Evolutionary conservation across 1,140 invertebrate genomes (phyloP).

Genomic region (fruit fly (Drosophila melanogaster)): Release_6_plus_ISO1_MT NT_033779.5:19209501-19210000

Average conservation of each 20-base stretch:
- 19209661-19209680: neutral
- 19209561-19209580: slow-evolving; percentile 43
- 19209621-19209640: neutral
- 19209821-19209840: neutral
- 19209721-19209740: too few relatives aligned
- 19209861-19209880: slow-evolving; percentile 34
- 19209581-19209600: slow-evolving; percentile 27
- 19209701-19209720: too few relatives aligned
- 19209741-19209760: too few relatives aligned
- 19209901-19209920: slow-evolving; percentile 25
- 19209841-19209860: neutral
- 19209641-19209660: neutral
- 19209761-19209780: neutral
- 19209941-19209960: slow-evolving; percentile 33
- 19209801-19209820: slow-evolving; percentile 14
- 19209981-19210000: slow-evolving; percentile 35
- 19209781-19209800: neutral
- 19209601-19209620: neutral
- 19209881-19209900: slow-evolving; percentile 44
- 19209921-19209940: slow-evolving; percentile 25
- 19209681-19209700: too few relatives aligned
- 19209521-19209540: slow-evolving; percentile 5
- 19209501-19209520: slow-evolving; percentile 47
- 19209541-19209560: slow-evolving; percentile 21
- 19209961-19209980: slow-evolving; percentile 27